Base-by-base conservation (phyloP, 2,797 vertebrate species). In the Danio choprae region DNA sequence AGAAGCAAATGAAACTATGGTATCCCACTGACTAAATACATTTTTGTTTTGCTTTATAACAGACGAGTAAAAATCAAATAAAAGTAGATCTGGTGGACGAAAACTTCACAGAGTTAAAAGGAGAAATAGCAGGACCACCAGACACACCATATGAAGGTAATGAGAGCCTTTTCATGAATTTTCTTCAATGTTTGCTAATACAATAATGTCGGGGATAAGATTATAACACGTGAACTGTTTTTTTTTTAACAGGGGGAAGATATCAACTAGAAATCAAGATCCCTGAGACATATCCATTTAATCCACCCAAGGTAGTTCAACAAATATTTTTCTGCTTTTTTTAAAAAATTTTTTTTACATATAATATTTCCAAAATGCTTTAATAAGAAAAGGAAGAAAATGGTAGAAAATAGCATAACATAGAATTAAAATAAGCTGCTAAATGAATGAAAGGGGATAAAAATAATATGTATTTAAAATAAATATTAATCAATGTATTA, bases 21-120 rank as follows among this genome's bases (percentile, higher is more conserved):
- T 46, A 53, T 13, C 5, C 48, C 7, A 16, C 36, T 11, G n/a
- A 29, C 70, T 29, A 48, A 18, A 7, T 20, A 7, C 22, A 0
- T 75, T 36, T 55, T n/a, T 55, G 16, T 44, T 68, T 46, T 74
- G 40, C 46, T 67, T 77, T 15, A 91, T 90, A 91, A 87, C 90
- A 99, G 98, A 99, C 97, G 70, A 99, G 97, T 97, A 99, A 98
- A 96, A 99, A 98, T 94, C 98, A 99, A 93, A 99, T 99, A 86
- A 99, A 98, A 95, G 98, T 99, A 91, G 97, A 99, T 90, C 93
- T 99, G 93, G 97, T 99, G 94, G 97, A 98, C 92, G 98, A 99
- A 86, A 99, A 99, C 93, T 99, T 99, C 94, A 99, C 98, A 91
- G 98, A 99, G 93, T 94, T 99, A 91, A 95, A 96, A 90, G 98